Percentiles rank a stretch among this genome's conserved stretches.
phyloP scores from a whole-genome alignment of 2,888 invertebrate species.

The Endomychus coccineus region DNA sequence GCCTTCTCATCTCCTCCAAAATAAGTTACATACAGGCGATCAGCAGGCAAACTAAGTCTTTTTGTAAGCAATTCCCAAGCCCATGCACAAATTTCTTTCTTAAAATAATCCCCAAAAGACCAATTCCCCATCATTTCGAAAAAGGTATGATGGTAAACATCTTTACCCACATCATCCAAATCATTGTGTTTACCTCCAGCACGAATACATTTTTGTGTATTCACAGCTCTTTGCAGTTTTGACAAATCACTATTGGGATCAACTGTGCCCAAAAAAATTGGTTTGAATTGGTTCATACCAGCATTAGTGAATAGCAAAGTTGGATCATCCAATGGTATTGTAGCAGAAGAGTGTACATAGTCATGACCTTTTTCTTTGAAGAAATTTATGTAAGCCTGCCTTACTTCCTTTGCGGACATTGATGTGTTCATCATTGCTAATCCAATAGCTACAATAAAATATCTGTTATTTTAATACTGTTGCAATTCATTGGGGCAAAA shows the following conservation, averaged over 20 bases:
- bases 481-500: too few species aligned
- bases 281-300: slow-evolving; percentile 99
- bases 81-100: slow-evolving; percentile 95
- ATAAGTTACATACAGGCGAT: slow-evolving; percentile 94
- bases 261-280: slow-evolving; percentile 91
- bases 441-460: too few species aligned
- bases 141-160: slow-evolving; percentile 99
- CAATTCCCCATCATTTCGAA: slow-evolving; percentile 99
- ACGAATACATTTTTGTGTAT: slow-evolving; percentile 98
- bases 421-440: slow-evolving; percentile 28
- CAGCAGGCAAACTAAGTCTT: slow-evolving; percentile 68
- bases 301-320: slow-evolving; percentile 97
- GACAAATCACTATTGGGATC: slow-evolving; percentile 96
- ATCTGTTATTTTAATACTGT: too few species aligned
- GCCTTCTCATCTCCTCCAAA: slow-evolving; percentile 86
- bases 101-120: slow-evolving; percentile 99
- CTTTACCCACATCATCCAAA: slow-evolving; percentile 98
- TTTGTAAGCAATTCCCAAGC: slow-evolving; percentile 94
- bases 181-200: slow-evolving; percentile 99
- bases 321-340: slow-evolving; percentile 96
- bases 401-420: slow-evolving; percentile 70
- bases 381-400: slow-evolving; percentile 81
- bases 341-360: slow-evolving; percentile 96
- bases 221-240: slow-evolving; percentile 79
- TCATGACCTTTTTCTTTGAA: slow-evolving; percentile 81